Conservation (phyloP, 2,797 vertebrate genomes). For the Cossypha niveicapilla region DNA sequence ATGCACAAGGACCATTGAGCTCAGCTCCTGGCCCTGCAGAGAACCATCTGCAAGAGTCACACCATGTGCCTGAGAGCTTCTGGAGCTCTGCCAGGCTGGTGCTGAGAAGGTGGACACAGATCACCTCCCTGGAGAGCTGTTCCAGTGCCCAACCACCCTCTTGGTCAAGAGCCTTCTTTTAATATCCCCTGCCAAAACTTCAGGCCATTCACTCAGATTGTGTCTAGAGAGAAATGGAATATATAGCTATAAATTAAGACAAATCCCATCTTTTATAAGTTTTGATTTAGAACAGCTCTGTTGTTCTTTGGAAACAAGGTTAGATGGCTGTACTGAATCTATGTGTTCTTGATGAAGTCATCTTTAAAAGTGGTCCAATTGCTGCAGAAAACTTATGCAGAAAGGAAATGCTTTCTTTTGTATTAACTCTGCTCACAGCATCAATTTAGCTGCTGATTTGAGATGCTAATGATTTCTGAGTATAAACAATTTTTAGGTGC, state of each 20-base stretch:
- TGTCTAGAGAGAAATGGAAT: background rate
- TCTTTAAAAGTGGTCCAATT: background rate
- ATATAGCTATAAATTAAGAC: background rate
- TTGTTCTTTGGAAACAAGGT: background rate
- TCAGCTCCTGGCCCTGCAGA: background rate
- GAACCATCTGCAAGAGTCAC: too few relatives aligned
- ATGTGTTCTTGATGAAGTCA: background rate
- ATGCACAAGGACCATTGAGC: background rate
- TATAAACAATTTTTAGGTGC: background rate
- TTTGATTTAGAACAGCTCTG: background rate
- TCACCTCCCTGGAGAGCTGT: background rate
- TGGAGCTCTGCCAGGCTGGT: background rate
- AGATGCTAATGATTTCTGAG: background rate
- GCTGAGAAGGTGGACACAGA: too few relatives aligned
- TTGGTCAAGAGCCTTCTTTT: fast-evolving
- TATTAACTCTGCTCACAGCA: background rate
- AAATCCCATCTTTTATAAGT: background rate
- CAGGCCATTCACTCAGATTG: background rate
- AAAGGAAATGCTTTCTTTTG: background rate
- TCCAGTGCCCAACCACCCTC: too few relatives aligned
- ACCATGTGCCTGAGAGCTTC: background rate
- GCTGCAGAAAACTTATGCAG: background rate
- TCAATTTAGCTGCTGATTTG: background rate
- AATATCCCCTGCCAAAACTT: background rate
- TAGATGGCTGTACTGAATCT: background rate